Evolutionary conservation across 1,140 invertebrate genomes (phyloP), one percentile per base, ranked within the genome.

Genomic region (Papilio dardanus): DNA sequence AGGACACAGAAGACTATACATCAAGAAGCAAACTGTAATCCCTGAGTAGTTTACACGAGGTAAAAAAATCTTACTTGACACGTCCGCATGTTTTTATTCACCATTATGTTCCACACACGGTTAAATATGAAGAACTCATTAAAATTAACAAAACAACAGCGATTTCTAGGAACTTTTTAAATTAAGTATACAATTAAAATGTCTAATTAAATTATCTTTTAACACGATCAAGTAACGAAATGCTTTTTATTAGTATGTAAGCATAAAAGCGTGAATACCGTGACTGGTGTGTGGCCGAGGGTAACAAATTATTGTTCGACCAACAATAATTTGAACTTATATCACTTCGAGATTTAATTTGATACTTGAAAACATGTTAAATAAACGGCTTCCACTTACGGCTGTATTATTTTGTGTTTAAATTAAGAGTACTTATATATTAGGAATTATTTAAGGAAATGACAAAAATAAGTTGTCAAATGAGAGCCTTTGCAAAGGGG

Each of bases 301-400:
- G 46, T 50, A 24, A 62, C 54, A 28, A 28, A 28, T 21, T 62
- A 62, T 62, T 62, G 12, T 62, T 62, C 24, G 24, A 30, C 4
- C 54, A 30, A 62, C 54, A 62, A 14, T 12, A 62, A 12, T 58
- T 58, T 62, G 54, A 28, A 62, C 12, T 62, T 62, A 62, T 28
- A 62, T 62, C 24, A 30, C 54, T 62, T 62, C 28, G 24, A 62
- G 24, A 14, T 62, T 30, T 30, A 28, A 28, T 62, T 28, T 30
- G 10, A 28, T 4, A 30, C 42, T 46, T 46, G 1, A n/a, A 46
- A 19, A 37, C 10, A 46, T n/a, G n/a, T 19, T 46, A 46, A n/a
- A 2, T 46, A 46, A 46, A 19, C 42, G 5, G 0, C 6, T 46
- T n/a, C 19, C 42, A 19, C 5, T n/a, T n/a, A n/a, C n/a, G n/a